Evolutionary conservation across 1,140 invertebrate species (phyloP).

Genomic region (Chironomus tepperi): DNA sequence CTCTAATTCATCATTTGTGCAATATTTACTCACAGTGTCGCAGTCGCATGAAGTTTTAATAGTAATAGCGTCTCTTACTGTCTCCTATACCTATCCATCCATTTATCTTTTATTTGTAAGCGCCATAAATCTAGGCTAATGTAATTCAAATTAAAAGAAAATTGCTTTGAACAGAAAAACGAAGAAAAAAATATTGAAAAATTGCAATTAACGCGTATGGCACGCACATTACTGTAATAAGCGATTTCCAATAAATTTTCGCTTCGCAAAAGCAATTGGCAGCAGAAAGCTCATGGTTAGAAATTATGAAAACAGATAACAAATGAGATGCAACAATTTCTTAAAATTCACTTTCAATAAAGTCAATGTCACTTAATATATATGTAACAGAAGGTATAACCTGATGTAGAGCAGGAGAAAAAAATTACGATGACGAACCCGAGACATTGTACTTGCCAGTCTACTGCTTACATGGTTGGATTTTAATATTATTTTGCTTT

Average conservation of each 20-base stretch:
- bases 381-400: not conserved
- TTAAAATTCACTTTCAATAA: constrained; percentile 6
- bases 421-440: constrained; percentile 2
- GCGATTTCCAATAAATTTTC: not conserved
- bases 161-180: not conserved
- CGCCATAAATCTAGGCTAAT: constrained; percentile 12
- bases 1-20: not conserved
- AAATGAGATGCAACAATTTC: not conserved
- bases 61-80: no score
- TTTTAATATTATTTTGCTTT: not conserved
- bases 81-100: no score
- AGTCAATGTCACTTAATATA: constrained; percentile 9
- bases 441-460: not conserved
- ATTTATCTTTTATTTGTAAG: not conserved
- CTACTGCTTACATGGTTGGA: not conserved
- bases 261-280: no score
- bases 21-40: not conserved
- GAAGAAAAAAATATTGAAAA: no score
- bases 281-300: no score
- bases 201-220: constrained; percentile 4
- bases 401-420: not conserved
- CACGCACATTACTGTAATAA: not conserved
- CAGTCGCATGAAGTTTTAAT: not conserved
- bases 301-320: not conserved
- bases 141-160: constrained; percentile 9